Evolutionary conservation across 2,113 vertebrate species (phyloP), one percentile per base, ranked within the genome.

Genomic region (Ornithorhynchus anatinus): DNA sequence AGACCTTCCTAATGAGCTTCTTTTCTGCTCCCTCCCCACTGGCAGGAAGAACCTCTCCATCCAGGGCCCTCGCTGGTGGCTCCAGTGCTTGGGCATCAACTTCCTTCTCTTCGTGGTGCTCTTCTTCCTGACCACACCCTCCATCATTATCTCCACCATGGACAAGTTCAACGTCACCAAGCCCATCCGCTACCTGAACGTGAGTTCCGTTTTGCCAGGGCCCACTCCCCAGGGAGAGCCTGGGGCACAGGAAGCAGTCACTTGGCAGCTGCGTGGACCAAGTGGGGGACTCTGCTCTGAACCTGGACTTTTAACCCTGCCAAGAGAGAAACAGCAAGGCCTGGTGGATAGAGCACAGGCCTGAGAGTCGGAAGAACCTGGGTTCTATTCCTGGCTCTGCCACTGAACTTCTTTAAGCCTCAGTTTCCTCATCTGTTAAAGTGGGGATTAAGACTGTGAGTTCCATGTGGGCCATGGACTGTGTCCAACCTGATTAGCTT

Each of bases 121-220:
- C 20, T 97, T 98, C 84, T 98, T 99, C 86, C 93, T 99, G 85
- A 99, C 97, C 3, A 99, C 97, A 5, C 98, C 98, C 54, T 92
- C 96, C 45, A 97, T 99, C 86, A 95, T 99, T 66, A 94, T 99
- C 72, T 94, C 78, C 75, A 97, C 95, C 77, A 95, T 99, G 16
- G 96, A 99, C 91, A 97, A 95, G 86, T 97, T 98, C 90, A 96
- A 97, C 6, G 96, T 99, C 89, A 99, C 97, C 19, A 95, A 92
- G 77, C 96, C 98, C 51, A 97, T 99, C 90, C 67, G 91, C 7
- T 93, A 94, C 33, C 93, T 99, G 52, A 97, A 99, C 22, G 98
- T 98, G 88, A 95, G 98, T 88, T 39, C 20, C 12, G 2, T 0
- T 4, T 5, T 60, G 20, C 10, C 22, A n/a, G 16, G 22, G 16